Conservation (phyloP, 2,113 vertebrate species). For the Struthio camelus region DNA sequence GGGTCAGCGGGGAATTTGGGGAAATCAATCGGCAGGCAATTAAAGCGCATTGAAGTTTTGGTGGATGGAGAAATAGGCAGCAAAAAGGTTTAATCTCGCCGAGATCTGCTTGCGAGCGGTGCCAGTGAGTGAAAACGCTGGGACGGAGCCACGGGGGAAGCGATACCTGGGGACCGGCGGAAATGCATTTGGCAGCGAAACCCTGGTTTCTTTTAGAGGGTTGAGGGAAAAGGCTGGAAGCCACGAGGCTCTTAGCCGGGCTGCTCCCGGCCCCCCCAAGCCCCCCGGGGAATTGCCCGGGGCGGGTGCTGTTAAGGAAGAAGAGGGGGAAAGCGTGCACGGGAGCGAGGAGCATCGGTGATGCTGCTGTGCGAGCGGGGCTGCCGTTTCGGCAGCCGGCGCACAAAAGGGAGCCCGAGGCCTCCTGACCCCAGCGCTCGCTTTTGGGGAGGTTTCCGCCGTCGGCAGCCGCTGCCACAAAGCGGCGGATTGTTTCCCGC, state of each 20-base stretch:
- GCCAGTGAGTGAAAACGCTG: slow-evolving; percentile 16
- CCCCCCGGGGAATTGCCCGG: too few species aligned
- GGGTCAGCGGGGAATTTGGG: neutral
- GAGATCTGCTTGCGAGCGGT: neutral
- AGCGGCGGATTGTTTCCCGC: neutral
- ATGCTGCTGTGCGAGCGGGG: too few species aligned
- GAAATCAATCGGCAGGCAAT: neutral
- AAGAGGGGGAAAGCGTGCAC: neutral
- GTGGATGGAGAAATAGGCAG: neutral
- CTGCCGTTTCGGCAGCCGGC: too few species aligned
- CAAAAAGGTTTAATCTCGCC: neutral
- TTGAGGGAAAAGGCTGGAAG: neutral
- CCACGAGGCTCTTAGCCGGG: neutral
- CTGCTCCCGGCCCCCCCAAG: neutral
- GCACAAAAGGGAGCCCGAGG: neutral
- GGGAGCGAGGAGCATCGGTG: neutral
- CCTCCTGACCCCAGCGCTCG: neutral
- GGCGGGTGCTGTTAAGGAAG: neutral
- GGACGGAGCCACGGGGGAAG: slow-evolving; percentile 18
- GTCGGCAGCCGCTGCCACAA: neutral
- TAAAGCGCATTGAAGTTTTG: neutral
- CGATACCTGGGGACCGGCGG: slow-evolving; percentile 6
- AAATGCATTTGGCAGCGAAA: slow-evolving; percentile 31
- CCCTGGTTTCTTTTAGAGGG: neutral
- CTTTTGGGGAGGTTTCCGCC: neutral